phyloP scores from a whole-genome alignment of 2,888 invertebrate species.

The Lapara coniferarum region DNA sequence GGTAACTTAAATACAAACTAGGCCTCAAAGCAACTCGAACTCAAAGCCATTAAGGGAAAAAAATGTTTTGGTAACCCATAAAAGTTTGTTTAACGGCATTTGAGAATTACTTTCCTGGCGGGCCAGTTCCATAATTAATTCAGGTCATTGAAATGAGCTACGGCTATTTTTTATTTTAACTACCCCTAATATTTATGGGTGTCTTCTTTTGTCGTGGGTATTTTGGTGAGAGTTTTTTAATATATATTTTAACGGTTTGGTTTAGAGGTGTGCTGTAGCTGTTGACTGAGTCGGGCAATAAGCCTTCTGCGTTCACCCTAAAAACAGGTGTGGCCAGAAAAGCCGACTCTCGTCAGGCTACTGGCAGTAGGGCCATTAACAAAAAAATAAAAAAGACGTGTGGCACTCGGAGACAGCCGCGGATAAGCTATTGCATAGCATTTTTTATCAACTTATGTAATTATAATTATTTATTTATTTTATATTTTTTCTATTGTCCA shows the following conservation, averaged over 20 bases:
- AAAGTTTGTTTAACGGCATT: conserved; percentile 25
- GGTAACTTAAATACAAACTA: conserved; percentile 9
- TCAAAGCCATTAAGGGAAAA: conserved; percentile 17
- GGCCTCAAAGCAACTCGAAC: conserved; percentile 1
- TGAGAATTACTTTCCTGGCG: conserved; percentile 21
- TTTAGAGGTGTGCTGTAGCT: no score
- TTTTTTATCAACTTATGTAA: no score
- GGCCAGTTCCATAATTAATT: conserved; percentile 23
- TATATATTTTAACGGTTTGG: neutral
- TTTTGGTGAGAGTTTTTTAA: neutral
- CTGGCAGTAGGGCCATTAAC: no score
- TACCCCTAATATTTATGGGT: conserved; percentile 6
- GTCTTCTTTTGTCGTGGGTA: conserved; percentile 4
- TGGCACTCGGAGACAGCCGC: no score
- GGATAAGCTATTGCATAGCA: no score
- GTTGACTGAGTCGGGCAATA: no score
- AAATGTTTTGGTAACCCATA: conserved; percentile 21
- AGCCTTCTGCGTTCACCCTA: no score
- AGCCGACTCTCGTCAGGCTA: no score
- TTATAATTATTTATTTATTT: no score
- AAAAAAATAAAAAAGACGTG: no score
- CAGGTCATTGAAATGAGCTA: conserved; percentile 13
- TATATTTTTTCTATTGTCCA: no score
- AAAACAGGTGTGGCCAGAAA: no score
- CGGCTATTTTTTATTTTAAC: conserved; percentile 21